Conservation (phyloP, 2,888 invertebrate species). For the Diogma glabrata region DNA sequence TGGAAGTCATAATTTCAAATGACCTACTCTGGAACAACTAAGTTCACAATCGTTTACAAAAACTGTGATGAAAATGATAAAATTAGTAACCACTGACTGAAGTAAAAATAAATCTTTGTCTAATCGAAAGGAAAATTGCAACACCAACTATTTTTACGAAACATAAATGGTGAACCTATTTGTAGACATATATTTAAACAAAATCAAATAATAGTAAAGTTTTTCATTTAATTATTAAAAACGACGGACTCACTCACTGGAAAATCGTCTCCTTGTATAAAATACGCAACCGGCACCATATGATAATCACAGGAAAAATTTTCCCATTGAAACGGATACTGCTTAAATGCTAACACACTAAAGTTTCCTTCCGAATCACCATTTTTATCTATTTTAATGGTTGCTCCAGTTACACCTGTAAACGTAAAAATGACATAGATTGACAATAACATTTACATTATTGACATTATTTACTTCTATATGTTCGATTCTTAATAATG, state of each 20-base stretch:
- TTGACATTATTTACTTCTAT: slow-evolving; percentile 59
- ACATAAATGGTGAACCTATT: too few species aligned
- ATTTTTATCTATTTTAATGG: slow-evolving; percentile 78
- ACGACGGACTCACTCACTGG: slow-evolving; percentile 56
- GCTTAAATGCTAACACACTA: slow-evolving; percentile 76
- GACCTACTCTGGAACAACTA: too few species aligned
- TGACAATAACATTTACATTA: not conserved
- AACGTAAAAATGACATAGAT: not conserved
- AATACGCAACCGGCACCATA: slow-evolving; percentile 77
- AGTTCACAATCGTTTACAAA: too few species aligned
- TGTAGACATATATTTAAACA: too few species aligned
- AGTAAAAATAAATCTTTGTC: too few species aligned
- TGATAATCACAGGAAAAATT: slow-evolving; percentile 61
- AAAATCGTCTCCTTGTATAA: slow-evolving; percentile 60
- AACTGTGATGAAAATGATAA: too few species aligned
- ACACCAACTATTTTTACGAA: too few species aligned
- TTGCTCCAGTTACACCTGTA: slow-evolving; percentile 86
- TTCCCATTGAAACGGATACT: slow-evolving; percentile 34
- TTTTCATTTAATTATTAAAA: slow-evolving; percentile 16
- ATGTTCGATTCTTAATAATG: slow-evolving; percentile 73
- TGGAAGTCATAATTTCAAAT: too few species aligned
- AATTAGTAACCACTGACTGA: too few species aligned
- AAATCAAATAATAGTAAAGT: too few species aligned
- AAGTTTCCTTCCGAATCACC: slow-evolving; percentile 98
- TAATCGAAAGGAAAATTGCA: too few species aligned